Evolutionary conservation across 2,113 vertebrate genomes (phyloP).

Genomic region (Burhinus bistriatus): DNA sequence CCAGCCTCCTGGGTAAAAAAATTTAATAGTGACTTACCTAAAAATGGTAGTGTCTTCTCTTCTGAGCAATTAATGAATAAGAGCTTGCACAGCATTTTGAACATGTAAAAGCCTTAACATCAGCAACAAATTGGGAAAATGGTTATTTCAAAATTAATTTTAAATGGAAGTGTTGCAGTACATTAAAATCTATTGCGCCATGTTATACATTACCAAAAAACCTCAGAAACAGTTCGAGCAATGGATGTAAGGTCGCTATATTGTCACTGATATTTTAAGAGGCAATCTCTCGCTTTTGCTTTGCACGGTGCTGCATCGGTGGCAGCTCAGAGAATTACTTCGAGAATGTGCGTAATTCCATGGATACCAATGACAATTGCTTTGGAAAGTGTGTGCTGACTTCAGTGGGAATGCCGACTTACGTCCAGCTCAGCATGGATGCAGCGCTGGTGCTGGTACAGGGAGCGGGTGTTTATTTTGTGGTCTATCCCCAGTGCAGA

Average conservation of each 20-base stretch:
- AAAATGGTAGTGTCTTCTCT: not conserved
- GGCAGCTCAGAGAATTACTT: not conserved
- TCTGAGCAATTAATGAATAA: not conserved
- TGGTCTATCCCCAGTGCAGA: not conserved
- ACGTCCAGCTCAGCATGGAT: not conserved
- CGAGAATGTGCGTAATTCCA: not conserved
- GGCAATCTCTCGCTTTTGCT: not conserved
- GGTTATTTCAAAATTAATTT: not conserved
- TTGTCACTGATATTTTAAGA: not conserved
- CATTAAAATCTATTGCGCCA: not conserved
- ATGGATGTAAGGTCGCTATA: not conserved
- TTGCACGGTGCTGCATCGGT: not conserved
- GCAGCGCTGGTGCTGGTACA: fast-evolving
- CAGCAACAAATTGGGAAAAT: not conserved
- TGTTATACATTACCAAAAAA: not conserved
- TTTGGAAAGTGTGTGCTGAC: not conserved
- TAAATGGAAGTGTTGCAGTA: not conserved
- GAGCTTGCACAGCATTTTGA: not conserved
- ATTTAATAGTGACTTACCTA: not conserved
- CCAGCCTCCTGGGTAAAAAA: not conserved
- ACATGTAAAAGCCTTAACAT: not conserved
- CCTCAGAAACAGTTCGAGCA: not conserved
- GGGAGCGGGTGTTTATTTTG: not conserved
- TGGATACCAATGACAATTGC: not conserved
- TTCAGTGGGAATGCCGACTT: not conserved